phyloP scores from a whole-genome alignment of 1,140 invertebrate species.

The Contarinia nasturtii region DNA sequence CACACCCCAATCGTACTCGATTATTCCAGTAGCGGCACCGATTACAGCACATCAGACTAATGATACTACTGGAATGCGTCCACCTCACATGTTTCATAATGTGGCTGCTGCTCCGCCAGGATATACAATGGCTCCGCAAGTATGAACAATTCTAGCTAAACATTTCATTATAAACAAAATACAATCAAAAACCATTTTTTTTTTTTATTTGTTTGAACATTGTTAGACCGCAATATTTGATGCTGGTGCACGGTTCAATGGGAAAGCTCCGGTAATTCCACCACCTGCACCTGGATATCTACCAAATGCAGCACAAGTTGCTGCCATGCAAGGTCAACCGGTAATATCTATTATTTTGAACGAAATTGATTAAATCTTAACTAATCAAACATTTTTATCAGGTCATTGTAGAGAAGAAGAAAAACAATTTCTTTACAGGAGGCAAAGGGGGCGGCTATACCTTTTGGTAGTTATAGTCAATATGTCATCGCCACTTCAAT shows the following conservation, averaged over 20 bases:
- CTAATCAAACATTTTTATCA: not conserved
- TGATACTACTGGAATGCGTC: no score
- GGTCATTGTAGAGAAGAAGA: not conserved
- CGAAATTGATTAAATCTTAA: not conserved
- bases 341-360: not conserved
- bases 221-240: not conserved
- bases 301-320: slow-evolving; percentile 1
- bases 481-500: no score
- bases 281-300: slow-evolving; percentile 1
- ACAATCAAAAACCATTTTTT: no score
- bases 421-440: not conserved
- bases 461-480: not conserved
- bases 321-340: not conserved
- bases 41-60: no score
- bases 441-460: not conserved
- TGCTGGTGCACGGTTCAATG: not conserved
- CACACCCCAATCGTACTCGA: no score
- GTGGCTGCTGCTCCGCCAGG: no score
- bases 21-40: no score
- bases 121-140: no score
- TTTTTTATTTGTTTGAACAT: no score
- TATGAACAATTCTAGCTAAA: no score
- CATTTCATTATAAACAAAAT: no score
- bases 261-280: not conserved
- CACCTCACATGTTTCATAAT: no score